A percentile compares a stretch with the other conserved stretches of the same genome.
These are phyloP conservation scores for Rhagologus leucostigma DNA, from an alignment of 2,113 vertebrate species.

Conservation along the genomic window DNA sequence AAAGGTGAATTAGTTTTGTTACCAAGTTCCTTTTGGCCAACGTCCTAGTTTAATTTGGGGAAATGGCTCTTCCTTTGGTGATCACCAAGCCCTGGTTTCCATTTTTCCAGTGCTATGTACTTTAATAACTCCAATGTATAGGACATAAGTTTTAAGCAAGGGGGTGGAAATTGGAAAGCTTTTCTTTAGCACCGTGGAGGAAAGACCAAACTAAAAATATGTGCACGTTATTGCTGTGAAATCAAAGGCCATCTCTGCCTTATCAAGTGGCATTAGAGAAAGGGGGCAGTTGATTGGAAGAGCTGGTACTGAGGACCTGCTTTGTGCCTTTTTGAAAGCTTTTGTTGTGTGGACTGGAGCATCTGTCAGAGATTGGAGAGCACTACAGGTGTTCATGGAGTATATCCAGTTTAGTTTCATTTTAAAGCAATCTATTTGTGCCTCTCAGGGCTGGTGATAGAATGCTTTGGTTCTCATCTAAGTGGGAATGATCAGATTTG, in stretches of 20 bases:
- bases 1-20: not conserved
- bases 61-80: not conserved
- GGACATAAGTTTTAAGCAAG: not conserved
- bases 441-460: not conserved
- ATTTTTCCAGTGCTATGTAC: not conserved
- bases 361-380: not conserved
- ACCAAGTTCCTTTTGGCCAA: not conserved
- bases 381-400: not conserved
- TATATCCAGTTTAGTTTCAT: not conserved
- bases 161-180: not conserved
- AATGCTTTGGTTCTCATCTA: too few relatives aligned
- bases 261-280: not conserved
- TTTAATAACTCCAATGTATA: not conserved
- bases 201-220: not conserved
- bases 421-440: not conserved
- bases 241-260: not conserved
- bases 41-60: not conserved
- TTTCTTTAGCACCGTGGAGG: not conserved
- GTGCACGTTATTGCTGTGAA: not conserved
- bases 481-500: not conserved
- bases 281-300: not conserved
- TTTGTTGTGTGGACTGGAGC: not conserved
- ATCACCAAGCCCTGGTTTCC: not conserved
- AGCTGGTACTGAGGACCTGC: not conserved
- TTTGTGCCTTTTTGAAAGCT: not conserved